Evolutionary conservation across 2,888 invertebrate species (phyloP), one percentile per base, ranked within the genome.

Genomic region (Erpobdella octoculata): DNA sequence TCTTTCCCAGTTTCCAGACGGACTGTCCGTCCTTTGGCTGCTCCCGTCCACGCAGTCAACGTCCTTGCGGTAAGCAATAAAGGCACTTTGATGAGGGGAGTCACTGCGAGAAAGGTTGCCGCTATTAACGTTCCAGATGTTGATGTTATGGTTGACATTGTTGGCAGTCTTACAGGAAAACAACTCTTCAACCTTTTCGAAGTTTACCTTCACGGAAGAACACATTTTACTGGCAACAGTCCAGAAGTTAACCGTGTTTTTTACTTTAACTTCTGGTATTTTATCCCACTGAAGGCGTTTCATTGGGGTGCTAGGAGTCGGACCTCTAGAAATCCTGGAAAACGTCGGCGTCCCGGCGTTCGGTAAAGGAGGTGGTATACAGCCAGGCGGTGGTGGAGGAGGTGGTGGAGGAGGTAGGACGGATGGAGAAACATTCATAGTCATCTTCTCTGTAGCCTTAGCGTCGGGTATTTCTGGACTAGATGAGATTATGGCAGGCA

Each of bases 271-370:
- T 31, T 78, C 77, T 4, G 95, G 93, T 79, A 97, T 95, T 84
- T 95, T 96, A 82, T 92, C 93, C 96, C 97, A 97, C 81, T 96
- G 95, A 74, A 97, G 89, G 0, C 94, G 93, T 85, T 93, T 92
- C 93, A 97, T 93, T 85, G 95, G 95, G 28, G 90, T 88, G 83
- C 91, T 92, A 12, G 96, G 95, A 73, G 90, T 89, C 0, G 96
- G 96, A 12, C 53, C 53, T 28, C 8, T 21, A n/a, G 53, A 9
- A 6, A 75, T 25, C 67, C 58, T 9, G 36, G 71, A 4, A 67
- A 71, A n/a, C 75, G 76, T 76, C 36, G 74, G 76, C 3, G 78
- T 77, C 2, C 67, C 70, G 28, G 75, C 70, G 28, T 70, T 70
- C 9, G 71, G 70, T n/a, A 73, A 75, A 2, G 75, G 76, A 1